A percentile compares a stretch with the other conserved stretches of the same genome.
phyloP scores from a whole-genome alignment of 2,888 invertebrate species.

The Orthosia incerta region DNA sequence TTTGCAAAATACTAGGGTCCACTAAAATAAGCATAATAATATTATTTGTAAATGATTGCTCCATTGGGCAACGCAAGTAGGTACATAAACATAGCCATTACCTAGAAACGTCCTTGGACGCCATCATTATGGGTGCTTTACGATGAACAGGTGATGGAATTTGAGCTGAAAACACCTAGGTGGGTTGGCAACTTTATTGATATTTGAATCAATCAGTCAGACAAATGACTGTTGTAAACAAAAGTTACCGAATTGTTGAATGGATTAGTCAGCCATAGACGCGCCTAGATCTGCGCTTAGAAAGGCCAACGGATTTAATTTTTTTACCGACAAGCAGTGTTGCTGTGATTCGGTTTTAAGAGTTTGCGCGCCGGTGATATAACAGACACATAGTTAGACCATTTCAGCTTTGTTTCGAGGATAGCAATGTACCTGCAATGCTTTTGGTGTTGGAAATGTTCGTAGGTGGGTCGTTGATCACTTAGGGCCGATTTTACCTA shows the following conservation, averaged over 20 bases:
- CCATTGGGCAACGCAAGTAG: slow-evolving; percentile 53
- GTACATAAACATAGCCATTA: slow-evolving; percentile 50
- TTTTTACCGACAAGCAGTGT: neutral
- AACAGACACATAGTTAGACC: neutral
- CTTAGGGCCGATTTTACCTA: neutral
- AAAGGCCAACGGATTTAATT: neutral
- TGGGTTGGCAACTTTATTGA: neutral
- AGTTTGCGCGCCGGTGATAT: neutral
- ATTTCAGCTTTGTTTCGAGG: neutral
- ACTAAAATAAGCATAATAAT: slow-evolving; percentile 59
- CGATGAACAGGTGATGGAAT: slow-evolving; percentile 38
- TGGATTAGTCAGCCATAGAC: slow-evolving; percentile 11
- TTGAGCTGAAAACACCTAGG: slow-evolving; percentile 31
- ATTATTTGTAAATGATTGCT: slow-evolving; percentile 63
- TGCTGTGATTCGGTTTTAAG: neutral
- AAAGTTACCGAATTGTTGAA: slow-evolving; percentile 12
- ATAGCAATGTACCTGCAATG: neutral
- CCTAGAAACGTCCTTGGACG: slow-evolving; percentile 60
- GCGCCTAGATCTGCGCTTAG: neutral
- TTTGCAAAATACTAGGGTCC: slow-evolving; percentile 43
- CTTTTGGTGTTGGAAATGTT: neutral
- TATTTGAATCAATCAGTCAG: slow-evolving; percentile 22
- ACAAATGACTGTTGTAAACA: slow-evolving; percentile 11
- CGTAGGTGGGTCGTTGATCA: neutral
- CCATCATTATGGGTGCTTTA: slow-evolving; percentile 51